A percentile compares a stretch with the other conserved stretches of the same genome.
Conservation (phyloP, 2,888 invertebrate genomes). For the Temnothorax ravouxi region DNA sequence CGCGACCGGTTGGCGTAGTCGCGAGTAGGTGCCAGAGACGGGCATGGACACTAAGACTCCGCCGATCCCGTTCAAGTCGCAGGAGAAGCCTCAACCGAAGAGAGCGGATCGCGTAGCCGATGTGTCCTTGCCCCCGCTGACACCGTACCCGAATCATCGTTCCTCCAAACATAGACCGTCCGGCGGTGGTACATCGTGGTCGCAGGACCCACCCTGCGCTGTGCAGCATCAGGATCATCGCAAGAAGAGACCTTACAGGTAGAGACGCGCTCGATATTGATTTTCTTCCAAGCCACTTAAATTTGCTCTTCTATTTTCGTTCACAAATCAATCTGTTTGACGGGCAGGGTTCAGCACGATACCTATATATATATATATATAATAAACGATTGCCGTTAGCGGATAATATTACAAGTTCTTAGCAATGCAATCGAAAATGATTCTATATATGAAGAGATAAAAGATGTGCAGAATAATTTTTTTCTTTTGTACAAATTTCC, state of each 20-base stretch:
- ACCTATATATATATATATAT: background rate
- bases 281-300: conserved; percentile 1
- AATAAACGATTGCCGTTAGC: background rate
- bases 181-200: conserved; percentile 65
- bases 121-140: conserved; percentile 83
- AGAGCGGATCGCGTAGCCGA: conserved; percentile 77
- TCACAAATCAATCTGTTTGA: conserved; percentile 21
- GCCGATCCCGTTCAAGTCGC: conserved; percentile 83
- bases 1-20: conserved; percentile 71
- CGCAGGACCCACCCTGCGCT: conserved; percentile 60
- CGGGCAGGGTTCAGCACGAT: background rate
- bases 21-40: conserved; percentile 77
- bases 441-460: background rate
- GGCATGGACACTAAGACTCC: conserved; percentile 86
- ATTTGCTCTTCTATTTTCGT: conserved; percentile 35
- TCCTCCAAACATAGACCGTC: conserved; percentile 67
- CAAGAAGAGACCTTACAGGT: conserved; percentile 83
- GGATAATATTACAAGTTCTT: background rate
- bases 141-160: conserved; percentile 77
- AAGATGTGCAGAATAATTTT: background rate
- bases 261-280: conserved; percentile 16
- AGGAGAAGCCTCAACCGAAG: conserved; percentile 80
- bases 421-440: background rate
- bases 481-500: background rate
- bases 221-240: conserved; percentile 74